A percentile compares a stretch with the other conserved stretches of the same genome.
These are phyloP conservation scores for Conus ventricosus DNA, from an alignment of 1,140 invertebrate species.

Conservation along the genomic window DNA sequence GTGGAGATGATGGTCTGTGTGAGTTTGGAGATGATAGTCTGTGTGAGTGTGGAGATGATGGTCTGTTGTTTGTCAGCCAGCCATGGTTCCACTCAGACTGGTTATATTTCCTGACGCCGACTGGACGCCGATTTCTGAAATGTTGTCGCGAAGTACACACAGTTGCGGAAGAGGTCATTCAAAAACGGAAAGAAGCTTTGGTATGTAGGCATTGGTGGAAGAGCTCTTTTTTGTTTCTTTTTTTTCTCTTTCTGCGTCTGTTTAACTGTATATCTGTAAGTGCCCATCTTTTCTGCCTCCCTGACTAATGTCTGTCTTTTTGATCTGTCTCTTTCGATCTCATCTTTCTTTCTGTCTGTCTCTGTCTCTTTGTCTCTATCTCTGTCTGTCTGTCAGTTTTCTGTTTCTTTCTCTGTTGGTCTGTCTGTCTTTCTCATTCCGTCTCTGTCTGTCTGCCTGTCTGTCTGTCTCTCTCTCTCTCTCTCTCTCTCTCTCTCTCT, in stretches of 20 bases:
- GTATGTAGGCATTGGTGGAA: conserved; percentile 23
- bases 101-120: conserved; percentile 49
- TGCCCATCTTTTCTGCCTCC: too few species aligned
- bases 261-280: background rate
- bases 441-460: too few species aligned
- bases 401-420: too few species aligned
- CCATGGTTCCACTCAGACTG: conserved; percentile 49
- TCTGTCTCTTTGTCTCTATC: too few species aligned
- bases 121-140: conserved; percentile 48
- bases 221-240: background rate
- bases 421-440: too few species aligned
- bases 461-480: too few species aligned
- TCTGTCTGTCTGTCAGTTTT: too few species aligned
- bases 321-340: too few species aligned
- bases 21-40: background rate
- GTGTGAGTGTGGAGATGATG: background rate
- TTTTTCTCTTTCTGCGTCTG: background rate
- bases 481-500: too few species aligned
- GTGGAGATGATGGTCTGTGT: too few species aligned
- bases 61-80: conserved; percentile 17
- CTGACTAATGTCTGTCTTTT: too few species aligned
- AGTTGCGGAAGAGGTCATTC: conserved; percentile 54
- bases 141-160: conserved; percentile 49
- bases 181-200: conserved; percentile 44
- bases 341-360: too few species aligned